Evolutionary conservation across 2,113 vertebrate species (phyloP).

Genomic region (Chinchilla lanigera): DNA sequence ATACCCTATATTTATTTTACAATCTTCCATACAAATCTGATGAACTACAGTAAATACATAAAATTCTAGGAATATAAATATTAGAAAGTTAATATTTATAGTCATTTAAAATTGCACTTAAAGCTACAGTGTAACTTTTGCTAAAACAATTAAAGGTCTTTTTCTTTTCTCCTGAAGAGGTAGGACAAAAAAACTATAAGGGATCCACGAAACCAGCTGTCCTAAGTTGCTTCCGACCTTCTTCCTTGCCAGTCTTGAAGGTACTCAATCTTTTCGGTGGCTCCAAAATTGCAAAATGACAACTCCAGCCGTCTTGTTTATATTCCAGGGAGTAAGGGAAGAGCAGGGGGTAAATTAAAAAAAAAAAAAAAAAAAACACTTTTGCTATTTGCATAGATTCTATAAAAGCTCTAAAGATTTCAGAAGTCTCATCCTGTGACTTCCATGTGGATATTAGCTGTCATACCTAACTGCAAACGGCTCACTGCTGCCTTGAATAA

Average conservation of each 20-base stretch:
- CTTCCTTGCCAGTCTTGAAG: background rate
- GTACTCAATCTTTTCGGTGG: background rate
- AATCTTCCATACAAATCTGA: background rate
- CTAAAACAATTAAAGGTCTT: background rate
- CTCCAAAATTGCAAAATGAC: background rate
- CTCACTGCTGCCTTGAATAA: background rate
- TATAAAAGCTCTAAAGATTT: background rate
- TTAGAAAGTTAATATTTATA: background rate
- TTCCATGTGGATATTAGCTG: background rate
- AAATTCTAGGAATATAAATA: background rate
- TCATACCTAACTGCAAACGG: background rate
- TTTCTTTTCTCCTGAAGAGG: background rate
- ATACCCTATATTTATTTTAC: background rate
- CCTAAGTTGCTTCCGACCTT: background rate
- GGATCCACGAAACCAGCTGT: background rate
- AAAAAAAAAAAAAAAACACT: background rate
- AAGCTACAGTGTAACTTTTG: background rate
- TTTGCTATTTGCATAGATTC: background rate
- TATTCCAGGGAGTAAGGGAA: background rate
- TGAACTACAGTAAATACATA: background rate
- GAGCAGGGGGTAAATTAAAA: no score
- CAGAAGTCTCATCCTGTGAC: background rate
- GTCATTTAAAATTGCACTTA: background rate
- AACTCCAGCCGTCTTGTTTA: background rate
- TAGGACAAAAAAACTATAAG: background rate